Percentiles rank a stretch among this genome's conserved stretches.
Conservation (phyloP, 2,797 vertebrate genomes). For the Oreonectes daqikongensis region DNA sequence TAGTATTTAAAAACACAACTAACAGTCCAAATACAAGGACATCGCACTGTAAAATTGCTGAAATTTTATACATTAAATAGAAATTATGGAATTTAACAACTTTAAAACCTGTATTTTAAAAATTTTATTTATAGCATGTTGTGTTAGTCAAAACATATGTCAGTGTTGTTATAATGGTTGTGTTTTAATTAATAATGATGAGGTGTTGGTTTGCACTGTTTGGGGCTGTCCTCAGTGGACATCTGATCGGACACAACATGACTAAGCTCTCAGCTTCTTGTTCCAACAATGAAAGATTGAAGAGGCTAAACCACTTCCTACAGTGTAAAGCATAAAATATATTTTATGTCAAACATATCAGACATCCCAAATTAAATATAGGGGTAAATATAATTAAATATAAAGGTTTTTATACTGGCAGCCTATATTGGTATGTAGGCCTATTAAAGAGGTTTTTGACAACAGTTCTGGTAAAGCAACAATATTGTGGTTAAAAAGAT, state of each 20-base stretch:
- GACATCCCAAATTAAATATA: not conserved
- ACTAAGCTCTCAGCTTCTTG: slow-evolving; percentile 62
- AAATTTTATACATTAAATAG: too few relatives aligned
- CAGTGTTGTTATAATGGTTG: slow-evolving; percentile 64
- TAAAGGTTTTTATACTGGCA: not conserved
- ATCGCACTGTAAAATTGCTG: too few relatives aligned
- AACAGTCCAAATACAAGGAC: too few relatives aligned
- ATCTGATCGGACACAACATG: slow-evolving; percentile 66
- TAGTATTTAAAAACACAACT: too few relatives aligned
- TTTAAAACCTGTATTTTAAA: too few relatives aligned
- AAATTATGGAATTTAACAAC: too few relatives aligned
- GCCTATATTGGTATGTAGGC: too few relatives aligned
- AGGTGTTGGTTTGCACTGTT: slow-evolving; percentile 75
- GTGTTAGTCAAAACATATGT: slow-evolving; percentile 69
- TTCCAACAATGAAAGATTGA: slow-evolving; percentile 64
- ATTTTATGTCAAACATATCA: not conserved
- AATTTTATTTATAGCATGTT: slow-evolving; percentile 59
- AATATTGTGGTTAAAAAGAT: not conserved
- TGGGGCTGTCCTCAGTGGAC: slow-evolving; percentile 63
- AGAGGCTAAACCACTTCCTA: slow-evolving; percentile 61
- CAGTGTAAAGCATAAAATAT: slow-evolving; percentile 4
- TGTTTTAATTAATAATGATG: slow-evolving; percentile 83
- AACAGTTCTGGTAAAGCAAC: not conserved
- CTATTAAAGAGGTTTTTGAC: not conserved
- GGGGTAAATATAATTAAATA: too few relatives aligned